A percentile compares a stretch with the other conserved stretches of the same genome.
Conservation (phyloP, 2,113 vertebrate species). For the Lichenostomus cassidix region DNA sequence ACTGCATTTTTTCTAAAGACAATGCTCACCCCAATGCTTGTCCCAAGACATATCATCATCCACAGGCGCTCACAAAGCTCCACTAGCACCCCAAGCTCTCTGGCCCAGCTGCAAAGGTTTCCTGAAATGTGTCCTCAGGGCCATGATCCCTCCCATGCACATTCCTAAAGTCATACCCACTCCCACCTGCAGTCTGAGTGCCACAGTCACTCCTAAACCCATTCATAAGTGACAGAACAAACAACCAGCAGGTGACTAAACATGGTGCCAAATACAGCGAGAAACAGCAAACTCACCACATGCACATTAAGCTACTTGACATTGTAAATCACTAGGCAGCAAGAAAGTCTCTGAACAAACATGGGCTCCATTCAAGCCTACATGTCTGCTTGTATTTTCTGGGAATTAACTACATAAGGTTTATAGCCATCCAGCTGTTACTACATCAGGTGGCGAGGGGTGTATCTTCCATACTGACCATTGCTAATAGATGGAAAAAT, state of each 20-base stretch:
- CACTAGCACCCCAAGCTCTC: background rate
- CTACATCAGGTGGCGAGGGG: background rate
- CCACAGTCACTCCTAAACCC: background rate
- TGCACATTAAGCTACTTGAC: background rate
- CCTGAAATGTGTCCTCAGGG: background rate
- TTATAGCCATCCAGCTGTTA: background rate
- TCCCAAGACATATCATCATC: background rate
- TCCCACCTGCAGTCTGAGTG: background rate
- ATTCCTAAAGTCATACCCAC: background rate
- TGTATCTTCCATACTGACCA: background rate
- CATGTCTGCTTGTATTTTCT: background rate
- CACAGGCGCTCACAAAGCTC: background rate
- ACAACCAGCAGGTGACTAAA: background rate
- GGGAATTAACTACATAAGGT: background rate
- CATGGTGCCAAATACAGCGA: background rate
- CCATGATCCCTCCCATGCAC: rapidly evolving
- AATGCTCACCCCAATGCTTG: background rate
- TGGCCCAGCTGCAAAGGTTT: background rate
- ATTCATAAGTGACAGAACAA: background rate
- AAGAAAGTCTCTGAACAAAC: background rate
- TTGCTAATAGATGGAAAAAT: background rate
- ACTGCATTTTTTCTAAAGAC: background rate
- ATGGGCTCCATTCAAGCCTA: background rate
- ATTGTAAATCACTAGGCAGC: background rate
- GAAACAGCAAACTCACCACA: background rate